These are phyloP conservation scores for Troides aeacus DNA, from an alignment of 2,888 invertebrate genomes.

Conservation along the genomic window DNA sequence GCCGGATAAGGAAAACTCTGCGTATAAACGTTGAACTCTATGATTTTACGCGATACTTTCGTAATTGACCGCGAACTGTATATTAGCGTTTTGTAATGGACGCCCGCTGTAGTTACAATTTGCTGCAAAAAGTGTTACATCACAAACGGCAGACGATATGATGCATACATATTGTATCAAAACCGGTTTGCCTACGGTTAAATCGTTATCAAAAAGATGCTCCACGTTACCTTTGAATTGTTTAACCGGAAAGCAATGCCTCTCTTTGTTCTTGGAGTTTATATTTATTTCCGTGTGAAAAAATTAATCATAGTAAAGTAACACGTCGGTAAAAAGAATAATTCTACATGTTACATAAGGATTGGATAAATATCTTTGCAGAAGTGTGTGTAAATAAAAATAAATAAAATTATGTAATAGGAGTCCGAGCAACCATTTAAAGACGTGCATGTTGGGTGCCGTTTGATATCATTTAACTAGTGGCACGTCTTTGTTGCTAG, in stretches of 20 bases:
- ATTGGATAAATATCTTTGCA: too few relatives aligned
- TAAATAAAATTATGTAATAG: too few relatives aligned
- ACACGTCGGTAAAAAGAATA: too few relatives aligned
- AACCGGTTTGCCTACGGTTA: conserved; percentile 11
- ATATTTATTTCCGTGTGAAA: too few relatives aligned
- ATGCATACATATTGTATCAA: conserved; percentile 1
- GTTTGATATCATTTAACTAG: too few relatives aligned
- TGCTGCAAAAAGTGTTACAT: conserved; percentile 2
- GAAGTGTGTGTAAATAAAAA: too few relatives aligned
- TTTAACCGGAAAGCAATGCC: conserved; percentile 6
- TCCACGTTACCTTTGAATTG: neutral
- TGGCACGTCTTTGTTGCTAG: too few relatives aligned
- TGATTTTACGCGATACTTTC: neutral
- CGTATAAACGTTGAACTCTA: neutral
- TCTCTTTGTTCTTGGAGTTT: neutral
- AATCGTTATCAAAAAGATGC: conserved; percentile 9
- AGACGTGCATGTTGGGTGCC: too few relatives aligned
- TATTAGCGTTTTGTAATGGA: conserved; percentile 1
- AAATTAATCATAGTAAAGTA: too few relatives aligned
- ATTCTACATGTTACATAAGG: too few relatives aligned
- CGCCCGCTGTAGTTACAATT: neutral
- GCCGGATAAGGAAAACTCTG: neutral
- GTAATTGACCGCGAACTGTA: neutral
- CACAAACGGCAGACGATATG: neutral
- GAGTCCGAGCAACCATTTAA: too few relatives aligned